Evolutionary conservation across 1,140 invertebrate genomes (phyloP).

Genomic region (Orius insidiosus): DNA sequence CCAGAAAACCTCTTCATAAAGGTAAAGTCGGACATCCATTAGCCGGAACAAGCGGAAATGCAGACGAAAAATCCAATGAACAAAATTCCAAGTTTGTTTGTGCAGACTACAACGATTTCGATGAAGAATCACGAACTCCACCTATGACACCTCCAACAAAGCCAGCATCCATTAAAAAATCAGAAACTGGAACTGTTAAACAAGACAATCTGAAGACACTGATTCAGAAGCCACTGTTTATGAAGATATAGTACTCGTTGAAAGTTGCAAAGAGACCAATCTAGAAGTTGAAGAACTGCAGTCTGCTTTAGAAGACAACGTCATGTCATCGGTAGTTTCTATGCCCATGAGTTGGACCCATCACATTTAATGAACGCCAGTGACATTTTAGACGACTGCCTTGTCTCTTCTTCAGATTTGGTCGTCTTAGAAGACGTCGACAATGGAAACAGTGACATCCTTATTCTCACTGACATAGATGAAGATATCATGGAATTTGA

Average conservation of each 20-base stretch:
- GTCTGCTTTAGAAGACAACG: slow-evolving; percentile 19
- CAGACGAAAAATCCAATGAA: slow-evolving; percentile 25
- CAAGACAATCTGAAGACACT: slow-evolving; percentile 18
- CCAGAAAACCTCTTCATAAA: slow-evolving; percentile 19
- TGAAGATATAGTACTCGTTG: slow-evolving; percentile 22
- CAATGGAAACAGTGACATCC: slow-evolving; percentile 26
- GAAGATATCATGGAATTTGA: slow-evolving; percentile 20
- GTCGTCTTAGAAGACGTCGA: slow-evolving; percentile 20
- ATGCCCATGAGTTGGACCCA: slow-evolving; percentile 19
- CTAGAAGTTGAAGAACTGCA: slow-evolving; percentile 21
- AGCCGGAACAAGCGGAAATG: slow-evolving; percentile 28
- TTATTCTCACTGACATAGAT: slow-evolving; percentile 19
- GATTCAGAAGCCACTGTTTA: slow-evolving; percentile 21
- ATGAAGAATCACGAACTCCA: slow-evolving; percentile 31
- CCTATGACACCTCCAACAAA: slow-evolving; percentile 30
- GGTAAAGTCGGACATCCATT: slow-evolving; percentile 28
- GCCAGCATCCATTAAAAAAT: slow-evolving; percentile 12
- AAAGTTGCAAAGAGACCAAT: slow-evolving; percentile 20
- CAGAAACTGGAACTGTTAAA: slow-evolving; percentile 7
- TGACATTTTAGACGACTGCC: slow-evolving; percentile 20
- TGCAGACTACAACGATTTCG: slow-evolving; percentile 43
- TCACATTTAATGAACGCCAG: slow-evolving; percentile 14
- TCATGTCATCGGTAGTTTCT: slow-evolving; percentile 19
- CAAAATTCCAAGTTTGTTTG: slow-evolving; percentile 39
- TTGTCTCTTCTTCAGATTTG: slow-evolving; percentile 18